Evolutionary conservation across 2,113 vertebrate species (phyloP).

Genomic region (Amia ocellicauda): DNA sequence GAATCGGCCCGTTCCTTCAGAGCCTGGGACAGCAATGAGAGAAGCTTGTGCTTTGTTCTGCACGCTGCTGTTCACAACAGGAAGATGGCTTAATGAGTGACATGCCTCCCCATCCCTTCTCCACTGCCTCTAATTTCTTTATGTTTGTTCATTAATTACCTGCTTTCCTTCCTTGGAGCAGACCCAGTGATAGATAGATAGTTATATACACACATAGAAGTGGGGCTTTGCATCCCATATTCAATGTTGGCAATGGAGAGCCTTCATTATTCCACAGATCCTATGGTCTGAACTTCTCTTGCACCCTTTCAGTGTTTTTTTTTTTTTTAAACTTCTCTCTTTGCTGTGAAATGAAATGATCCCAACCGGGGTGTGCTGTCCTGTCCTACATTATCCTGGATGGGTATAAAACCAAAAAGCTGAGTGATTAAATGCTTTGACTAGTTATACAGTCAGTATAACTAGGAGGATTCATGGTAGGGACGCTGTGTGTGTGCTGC

Average conservation of each 20-base stretch:
- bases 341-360: no score
- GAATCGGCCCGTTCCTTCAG: constrained; percentile 46
- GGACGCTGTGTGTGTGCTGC: no score
- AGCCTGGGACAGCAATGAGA: constrained; percentile 43
- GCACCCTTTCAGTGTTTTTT: no score
- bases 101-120: constrained; percentile 29
- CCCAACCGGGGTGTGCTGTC: no score
- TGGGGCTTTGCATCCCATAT: constrained; percentile 1
- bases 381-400: no score
- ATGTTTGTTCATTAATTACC: constrained; percentile 27
- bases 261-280: neutral
- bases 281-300: no score
- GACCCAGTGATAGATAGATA: constrained; percentile 11
- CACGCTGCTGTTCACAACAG: constrained; percentile 13
- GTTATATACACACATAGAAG: no score
- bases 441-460: no score
- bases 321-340: constrained; percentile 2
- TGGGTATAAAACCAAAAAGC: no score
- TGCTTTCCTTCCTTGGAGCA: constrained; percentile 1
- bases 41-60: constrained; percentile 13
- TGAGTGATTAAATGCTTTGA: no score
- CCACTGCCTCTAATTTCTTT: constrained; percentile 12
- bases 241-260: neutral
- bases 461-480: no score
- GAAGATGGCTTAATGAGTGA: constrained; percentile 26